A percentile compares a stretch with the other conserved stretches of the same genome.
These are phyloP conservation scores for Mus pahari DNA, from an alignment of 2,113 vertebrate genomes.

Conservation along the genomic window DNA sequence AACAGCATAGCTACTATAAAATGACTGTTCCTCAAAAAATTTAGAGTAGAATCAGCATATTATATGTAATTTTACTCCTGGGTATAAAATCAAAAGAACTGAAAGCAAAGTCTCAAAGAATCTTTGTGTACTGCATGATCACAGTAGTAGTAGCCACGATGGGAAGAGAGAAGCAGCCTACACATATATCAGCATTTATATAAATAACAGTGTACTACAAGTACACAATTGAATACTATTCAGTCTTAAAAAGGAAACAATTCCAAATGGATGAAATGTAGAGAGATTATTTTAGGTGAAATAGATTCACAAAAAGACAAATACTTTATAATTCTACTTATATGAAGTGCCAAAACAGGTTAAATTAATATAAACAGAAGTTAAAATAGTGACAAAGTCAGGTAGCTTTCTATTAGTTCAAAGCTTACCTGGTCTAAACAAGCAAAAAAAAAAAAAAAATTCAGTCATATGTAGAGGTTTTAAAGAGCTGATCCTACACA, in stretches of 20 bases:
- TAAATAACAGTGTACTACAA: background rate
- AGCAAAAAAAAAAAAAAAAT: background rate
- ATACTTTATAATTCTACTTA: background rate
- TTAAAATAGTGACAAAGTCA: background rate
- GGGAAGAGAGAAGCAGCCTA: background rate
- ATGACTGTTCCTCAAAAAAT: background rate
- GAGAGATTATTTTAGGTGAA: background rate
- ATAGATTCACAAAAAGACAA: background rate
- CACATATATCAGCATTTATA: background rate
- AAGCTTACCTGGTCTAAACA: background rate
- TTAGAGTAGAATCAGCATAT: background rate
- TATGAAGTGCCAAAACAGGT: background rate
- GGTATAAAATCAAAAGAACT: background rate
- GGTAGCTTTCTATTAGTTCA: background rate
- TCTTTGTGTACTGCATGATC: background rate
- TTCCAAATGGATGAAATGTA: background rate
- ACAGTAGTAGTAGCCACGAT: background rate
- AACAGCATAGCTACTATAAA: background rate
- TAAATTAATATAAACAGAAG: background rate
- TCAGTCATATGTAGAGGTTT: background rate
- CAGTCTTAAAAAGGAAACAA: background rate
- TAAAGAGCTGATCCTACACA: background rate
- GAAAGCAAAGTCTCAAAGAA: conserved; percentile 3
- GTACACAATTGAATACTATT: background rate
- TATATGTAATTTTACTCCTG: background rate